Conservation (phyloP, 2,797 vertebrate species). For the Characodon lateralis region DNA sequence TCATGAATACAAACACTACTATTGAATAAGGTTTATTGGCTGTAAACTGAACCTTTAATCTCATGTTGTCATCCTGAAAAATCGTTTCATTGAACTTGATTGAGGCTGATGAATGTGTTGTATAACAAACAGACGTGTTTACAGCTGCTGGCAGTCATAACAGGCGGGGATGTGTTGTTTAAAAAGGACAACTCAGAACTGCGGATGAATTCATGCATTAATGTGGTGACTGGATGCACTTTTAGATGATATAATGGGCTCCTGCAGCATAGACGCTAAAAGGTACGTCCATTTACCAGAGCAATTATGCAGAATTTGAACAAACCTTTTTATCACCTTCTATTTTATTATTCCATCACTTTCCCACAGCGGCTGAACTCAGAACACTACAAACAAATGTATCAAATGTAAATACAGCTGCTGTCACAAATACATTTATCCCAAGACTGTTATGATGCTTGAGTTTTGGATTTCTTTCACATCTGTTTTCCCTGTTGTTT, state of each 20-base stretch:
- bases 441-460: background rate
- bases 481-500: no score
- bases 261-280: background rate
- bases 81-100: background rate
- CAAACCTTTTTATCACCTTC: conserved; percentile 9
- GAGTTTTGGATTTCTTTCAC: no score
- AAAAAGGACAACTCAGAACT: background rate
- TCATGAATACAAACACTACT: conserved; percentile 2
- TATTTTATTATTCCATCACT: conserved; percentile 10
- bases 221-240: background rate
- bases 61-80: background rate
- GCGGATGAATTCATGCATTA: background rate
- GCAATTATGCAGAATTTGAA: background rate
- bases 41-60: background rate
- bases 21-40: background rate
- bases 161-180: background rate
- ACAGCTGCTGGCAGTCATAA: background rate
- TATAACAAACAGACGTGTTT: background rate
- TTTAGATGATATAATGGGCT: conserved; percentile 1
- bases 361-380: background rate
- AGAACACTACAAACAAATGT: conserved; percentile 1
- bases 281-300: background rate
- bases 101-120: background rate
- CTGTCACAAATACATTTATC: conserved; percentile 2
- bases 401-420: conserved; percentile 3